Percentiles rank a stretch among this genome's conserved stretches.
Conservation (phyloP, 2,113 vertebrate species). For the Ophthalmolycus amberensis region DNA sequence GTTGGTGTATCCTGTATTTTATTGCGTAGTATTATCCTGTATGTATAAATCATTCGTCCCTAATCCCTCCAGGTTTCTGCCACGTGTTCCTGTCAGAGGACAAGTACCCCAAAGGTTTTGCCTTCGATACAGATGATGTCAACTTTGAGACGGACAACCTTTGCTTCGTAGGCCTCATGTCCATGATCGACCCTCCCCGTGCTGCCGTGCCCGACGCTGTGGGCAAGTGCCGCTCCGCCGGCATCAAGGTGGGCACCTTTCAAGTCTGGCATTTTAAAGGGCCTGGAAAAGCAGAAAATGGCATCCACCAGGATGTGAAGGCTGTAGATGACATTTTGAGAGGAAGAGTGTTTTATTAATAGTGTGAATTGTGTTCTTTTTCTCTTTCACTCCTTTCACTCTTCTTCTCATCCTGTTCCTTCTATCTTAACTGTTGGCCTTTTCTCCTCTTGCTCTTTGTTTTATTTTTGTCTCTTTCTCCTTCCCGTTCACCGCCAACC, state of each 20-base stretch:
- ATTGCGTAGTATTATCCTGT: not conserved
- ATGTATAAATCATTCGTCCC: not conserved
- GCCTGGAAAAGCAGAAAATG: not conserved
- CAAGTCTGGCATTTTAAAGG: conserved; percentile 24
- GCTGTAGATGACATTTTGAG: not conserved
- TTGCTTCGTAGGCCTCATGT: conserved; percentile 94
- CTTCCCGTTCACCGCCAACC: not conserved
- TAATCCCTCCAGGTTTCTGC: conserved; percentile 87
- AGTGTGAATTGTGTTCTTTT: not conserved
- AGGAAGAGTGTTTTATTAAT: not conserved
- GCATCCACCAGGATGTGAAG: not conserved
- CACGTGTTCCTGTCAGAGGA: conserved; percentile 88
- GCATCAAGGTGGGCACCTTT: conserved; percentile 85
- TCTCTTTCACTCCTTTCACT: not conserved
- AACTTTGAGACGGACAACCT: conserved; percentile 92
- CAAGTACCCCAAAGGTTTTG: conserved; percentile 92
- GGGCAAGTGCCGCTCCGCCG: conserved; percentile 92
- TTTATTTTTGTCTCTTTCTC: not conserved
- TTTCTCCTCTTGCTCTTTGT: not conserved
- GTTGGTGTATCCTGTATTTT: not conserved
- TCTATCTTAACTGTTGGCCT: not conserved
- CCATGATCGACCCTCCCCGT: conserved; percentile 93
- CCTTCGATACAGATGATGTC: conserved; percentile 91
- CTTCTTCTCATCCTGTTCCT: not conserved
- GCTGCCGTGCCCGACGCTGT: conserved; percentile 92